A percentile compares a stretch with the other conserved stretches of the same genome.
These are phyloP conservation scores for Amphipyra tragopoginis DNA, from an alignment of 2,888 invertebrate species.

Conservation along the genomic window DNA sequence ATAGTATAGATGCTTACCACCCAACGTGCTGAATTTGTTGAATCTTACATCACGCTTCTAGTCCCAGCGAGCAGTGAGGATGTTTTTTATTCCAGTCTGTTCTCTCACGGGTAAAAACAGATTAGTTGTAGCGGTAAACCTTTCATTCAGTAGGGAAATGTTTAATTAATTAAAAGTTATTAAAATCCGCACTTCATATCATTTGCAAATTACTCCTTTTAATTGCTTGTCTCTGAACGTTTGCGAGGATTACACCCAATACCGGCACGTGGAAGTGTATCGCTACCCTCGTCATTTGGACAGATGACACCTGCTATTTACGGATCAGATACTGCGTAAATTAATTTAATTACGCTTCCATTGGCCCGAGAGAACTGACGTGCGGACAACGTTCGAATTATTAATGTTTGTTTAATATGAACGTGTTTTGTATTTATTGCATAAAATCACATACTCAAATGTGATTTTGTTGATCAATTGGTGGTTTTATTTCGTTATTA, in stretches of 20 bases:
- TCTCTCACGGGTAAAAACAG: no score
- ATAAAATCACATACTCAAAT: no score
- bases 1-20: no score
- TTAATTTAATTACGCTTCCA: constrained; percentile 62
- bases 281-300: constrained; percentile 66
- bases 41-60: no score
- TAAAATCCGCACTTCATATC: constrained; percentile 9
- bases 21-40: no score
- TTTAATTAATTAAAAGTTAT: not conserved
- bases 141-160: no score
- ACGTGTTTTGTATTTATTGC: no score
- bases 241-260: constrained; percentile 15
- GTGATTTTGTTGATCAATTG: no score
- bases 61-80: no score
- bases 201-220: constrained; percentile 24
- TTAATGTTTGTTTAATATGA: constrained; percentile 25
- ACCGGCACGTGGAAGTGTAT: constrained; percentile 14
- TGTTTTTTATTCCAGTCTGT: no score
- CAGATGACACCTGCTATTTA: constrained; percentile 68
- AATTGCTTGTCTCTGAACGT: constrained; percentile 20
- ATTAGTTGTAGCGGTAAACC: no score
- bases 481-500: no score
- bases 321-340: constrained; percentile 57
- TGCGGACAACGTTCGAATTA: constrained; percentile 29
- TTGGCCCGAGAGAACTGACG: constrained; percentile 39